phyloP scores from a whole-genome alignment of 2,888 invertebrate genomes.

The Nasonia oneida region DNA sequence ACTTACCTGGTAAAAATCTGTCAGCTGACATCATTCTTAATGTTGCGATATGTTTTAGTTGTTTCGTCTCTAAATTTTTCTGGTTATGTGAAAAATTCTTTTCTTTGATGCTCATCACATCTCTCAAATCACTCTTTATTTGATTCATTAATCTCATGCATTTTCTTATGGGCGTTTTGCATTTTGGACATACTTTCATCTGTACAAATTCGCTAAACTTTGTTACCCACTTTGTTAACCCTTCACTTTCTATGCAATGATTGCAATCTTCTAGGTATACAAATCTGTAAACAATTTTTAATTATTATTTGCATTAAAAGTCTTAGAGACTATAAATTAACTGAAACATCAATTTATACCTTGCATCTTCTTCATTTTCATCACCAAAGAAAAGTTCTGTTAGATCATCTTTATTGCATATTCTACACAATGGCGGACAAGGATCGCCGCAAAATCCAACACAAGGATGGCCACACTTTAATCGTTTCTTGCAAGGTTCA shows the following conservation, averaged over 20 bases:
- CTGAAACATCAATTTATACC: constrained; percentile 14
- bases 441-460: constrained; percentile 48
- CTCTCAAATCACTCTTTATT: constrained; percentile 23
- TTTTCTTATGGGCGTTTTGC: constrained; percentile 36
- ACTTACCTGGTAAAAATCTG: background rate
- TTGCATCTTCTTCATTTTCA: constrained; percentile 41
- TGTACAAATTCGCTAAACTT: background rate
- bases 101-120: constrained; percentile 15
- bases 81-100: constrained; percentile 17
- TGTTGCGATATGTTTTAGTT: background rate
- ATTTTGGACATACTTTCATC: constrained; percentile 33
- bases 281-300: constrained; percentile 25
- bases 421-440: constrained; percentile 45
- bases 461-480: constrained; percentile 43
- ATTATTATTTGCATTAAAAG: background rate
- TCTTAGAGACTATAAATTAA: background rate
- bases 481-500: constrained; percentile 35
- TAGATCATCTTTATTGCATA: constrained; percentile 33
- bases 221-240: constrained; percentile 19
- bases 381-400: constrained; percentile 36
- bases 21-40: background rate
- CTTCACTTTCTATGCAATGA: constrained; percentile 45
- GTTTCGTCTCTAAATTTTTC: constrained; percentile 2
- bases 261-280: constrained; percentile 37
- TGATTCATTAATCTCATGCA: constrained; percentile 32